Evolutionary conservation across 2,888 invertebrate species (phyloP), one percentile per base, ranked within the genome.

Genomic region (Lapara coniferarum): DNA sequence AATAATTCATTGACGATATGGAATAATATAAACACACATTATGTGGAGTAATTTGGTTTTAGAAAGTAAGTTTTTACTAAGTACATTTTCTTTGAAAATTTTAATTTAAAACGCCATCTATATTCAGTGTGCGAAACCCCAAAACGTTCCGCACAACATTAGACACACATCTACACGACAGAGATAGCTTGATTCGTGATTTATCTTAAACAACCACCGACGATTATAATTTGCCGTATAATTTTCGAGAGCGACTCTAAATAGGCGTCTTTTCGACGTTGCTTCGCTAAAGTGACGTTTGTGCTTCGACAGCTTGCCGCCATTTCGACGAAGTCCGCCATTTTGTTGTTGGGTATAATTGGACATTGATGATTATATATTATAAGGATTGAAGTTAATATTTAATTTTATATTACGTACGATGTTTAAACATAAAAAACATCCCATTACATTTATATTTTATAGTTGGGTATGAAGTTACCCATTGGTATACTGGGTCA

Each of bases 131-230:
- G 12, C 14, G 46, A 58, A 16, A 53, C 30, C 12, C 46, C 63
- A 63, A 63, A 63, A 63, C 63, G 63, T 66, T 66, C 53, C 25
- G 77, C 70, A 71, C 68, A 70, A 72, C 68, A 68, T 69, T 71
- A 69, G 59, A 82, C 76, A 68, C 30, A 66, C 66, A 66, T 53
- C 66, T 66, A 66, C 66, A 66, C 53, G 74, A 79, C 81, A 82
- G 75, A 78, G 80, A 81, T 78, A 85, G 85, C 82, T 79, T 81
- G 81, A 82, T 78, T 80, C 73, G 76, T 80, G 77, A 76, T 77
- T 77, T 74, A 71, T 14, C 52, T 67, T 73, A 70, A 66, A 19
- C 63, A 68, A 78, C 77, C 76, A 74, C 73, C 72, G 67, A 52
- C 52, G 14, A 52, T 30, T 52, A 51, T 66, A 51, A 52, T 66